Evolutionary conservation across 2,888 invertebrate species (phyloP).

Genomic region (Lamellibrachia satsuma): DNA sequence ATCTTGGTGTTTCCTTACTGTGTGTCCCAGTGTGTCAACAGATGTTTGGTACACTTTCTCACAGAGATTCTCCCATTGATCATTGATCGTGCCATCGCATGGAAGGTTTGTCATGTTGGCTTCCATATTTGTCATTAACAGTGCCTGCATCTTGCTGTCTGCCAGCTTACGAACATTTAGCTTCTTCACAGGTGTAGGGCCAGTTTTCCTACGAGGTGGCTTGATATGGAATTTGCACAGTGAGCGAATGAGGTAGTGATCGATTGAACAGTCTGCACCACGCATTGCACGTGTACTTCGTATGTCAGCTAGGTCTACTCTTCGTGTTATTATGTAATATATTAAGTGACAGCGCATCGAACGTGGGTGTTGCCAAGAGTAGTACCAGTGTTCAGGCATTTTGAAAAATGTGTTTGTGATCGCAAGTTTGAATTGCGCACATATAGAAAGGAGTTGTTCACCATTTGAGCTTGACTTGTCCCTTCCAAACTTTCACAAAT

Average conservation of each 20-base stretch:
- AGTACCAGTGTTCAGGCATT: background rate
- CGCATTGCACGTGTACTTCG: background rate
- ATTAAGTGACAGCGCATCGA: background rate
- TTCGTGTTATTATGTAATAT: background rate
- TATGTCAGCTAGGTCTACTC: background rate
- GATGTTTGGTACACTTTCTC: background rate
- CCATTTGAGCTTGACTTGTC: background rate
- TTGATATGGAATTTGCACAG: background rate
- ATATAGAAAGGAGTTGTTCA: background rate
- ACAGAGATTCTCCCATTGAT: background rate
- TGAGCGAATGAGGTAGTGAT: background rate
- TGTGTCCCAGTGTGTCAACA: background rate
- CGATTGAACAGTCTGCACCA: background rate
- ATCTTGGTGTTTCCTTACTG: background rate
- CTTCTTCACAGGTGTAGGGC: background rate
- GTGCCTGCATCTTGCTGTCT: background rate
- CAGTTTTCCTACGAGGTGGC: background rate
- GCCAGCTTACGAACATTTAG: background rate
- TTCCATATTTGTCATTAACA: background rate
- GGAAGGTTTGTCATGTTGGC: background rate
- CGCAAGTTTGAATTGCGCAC: background rate
- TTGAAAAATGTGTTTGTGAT: background rate
- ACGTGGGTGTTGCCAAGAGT: background rate
- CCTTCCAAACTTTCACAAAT: background rate
- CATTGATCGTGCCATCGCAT: background rate